Base-by-base conservation (phyloP, 2,888 invertebrate genomes). In the Fabriciana adippe region DNA sequence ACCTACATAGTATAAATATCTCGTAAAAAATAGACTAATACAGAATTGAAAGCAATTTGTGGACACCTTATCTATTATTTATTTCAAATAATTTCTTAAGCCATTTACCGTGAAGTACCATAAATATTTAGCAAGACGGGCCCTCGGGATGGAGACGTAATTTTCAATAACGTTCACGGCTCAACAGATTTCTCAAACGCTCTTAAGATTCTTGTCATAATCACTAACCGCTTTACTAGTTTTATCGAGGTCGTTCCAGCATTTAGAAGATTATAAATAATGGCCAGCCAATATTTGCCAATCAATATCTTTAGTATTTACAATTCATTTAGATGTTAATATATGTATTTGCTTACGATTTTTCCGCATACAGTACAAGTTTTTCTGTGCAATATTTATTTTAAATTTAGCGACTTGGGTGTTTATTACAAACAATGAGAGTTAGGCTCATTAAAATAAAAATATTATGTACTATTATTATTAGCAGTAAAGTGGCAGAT, bases 171-270 rank as follows among this genome's bases (percentile, higher is more conserved):
- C 45, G 64, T 69, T 69, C 64, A 57, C 66, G 64, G 65, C 45
- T 62, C 63, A 26, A 64, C 54, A 61, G 66, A 69, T 69, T 69
- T 69, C 69, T 71, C 60, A 69, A 69, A 71, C 41, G 69, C 69
- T 69, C 63, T 69, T 69, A 66, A 69, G 65, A 72, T 72, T 72
- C 71, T 69, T 71, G 71, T 71, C 68, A 63, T 68, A 72, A 72
- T 72, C 68, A 67, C 68, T 48, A 65, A 67, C 60, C 67, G 66
- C 65, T 65, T 70, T 63, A 66, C 70, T 70, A 57, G 70, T 72
- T 70, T 64, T 68, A 68, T 72, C 62, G 72, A 72, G 72, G 72
- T 56, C 70, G 57, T 67, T 67, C 67, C 65, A 67, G 64, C 60
- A 61, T 72, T 72, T 67, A 69, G 69, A 67, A 66, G 53, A 68